These are phyloP conservation scores for Elgonia sp. DNA, from an alignment of 2,888 invertebrate genomes.

Conservation along the genomic window DNA sequence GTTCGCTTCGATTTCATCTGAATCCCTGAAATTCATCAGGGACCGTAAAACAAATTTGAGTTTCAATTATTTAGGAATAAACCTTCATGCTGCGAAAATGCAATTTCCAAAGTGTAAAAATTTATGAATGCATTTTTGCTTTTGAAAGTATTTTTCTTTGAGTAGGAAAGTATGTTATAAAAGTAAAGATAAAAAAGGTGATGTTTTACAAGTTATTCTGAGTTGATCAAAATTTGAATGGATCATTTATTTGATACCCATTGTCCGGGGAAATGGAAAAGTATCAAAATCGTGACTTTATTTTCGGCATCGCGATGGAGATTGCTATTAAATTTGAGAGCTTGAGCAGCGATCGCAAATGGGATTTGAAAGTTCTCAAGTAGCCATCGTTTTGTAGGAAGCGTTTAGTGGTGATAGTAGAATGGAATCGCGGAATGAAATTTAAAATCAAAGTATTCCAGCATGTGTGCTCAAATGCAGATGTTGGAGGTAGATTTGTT, in stretches of 20 bases:
- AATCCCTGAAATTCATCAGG: slow-evolving; percentile 10
- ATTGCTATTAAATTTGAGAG: slow-evolving; percentile 34
- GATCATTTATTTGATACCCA: slow-evolving; percentile 28
- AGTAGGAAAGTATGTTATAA: slow-evolving; percentile 37
- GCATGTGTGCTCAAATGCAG: slow-evolving; percentile 13
- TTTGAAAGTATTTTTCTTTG: slow-evolving; percentile 43
- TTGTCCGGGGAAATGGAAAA: slow-evolving; percentile 18
- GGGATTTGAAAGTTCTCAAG: slow-evolving; percentile 8
- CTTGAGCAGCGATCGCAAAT: slow-evolving; percentile 15
- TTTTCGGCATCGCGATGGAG: slow-evolving; percentile 4
- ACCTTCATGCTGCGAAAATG: slow-evolving; percentile 32
- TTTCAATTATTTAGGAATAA: slow-evolving; percentile 56
- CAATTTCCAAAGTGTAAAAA: slow-evolving; percentile 52
- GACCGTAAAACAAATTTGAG: slow-evolving; percentile 20
- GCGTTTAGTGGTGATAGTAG: slow-evolving; percentile 33
- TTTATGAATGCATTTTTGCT: slow-evolving; percentile 49
- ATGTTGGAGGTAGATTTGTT: slow-evolving; percentile 17
- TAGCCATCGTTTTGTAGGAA: slow-evolving; percentile 25
- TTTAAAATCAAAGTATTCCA: slow-evolving; percentile 31
- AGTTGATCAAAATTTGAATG: slow-evolving; percentile 37
- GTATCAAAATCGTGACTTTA: not conserved
- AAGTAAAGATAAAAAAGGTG: slow-evolving; percentile 21
- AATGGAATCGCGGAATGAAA: slow-evolving; percentile 21
- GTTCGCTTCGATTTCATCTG: not conserved
- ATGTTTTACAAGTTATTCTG: slow-evolving; percentile 33